Percentiles rank a stretch among this genome's conserved stretches.
Conservation (phyloP, 2,888 invertebrate genomes). For the Tenthredo livida region DNA sequence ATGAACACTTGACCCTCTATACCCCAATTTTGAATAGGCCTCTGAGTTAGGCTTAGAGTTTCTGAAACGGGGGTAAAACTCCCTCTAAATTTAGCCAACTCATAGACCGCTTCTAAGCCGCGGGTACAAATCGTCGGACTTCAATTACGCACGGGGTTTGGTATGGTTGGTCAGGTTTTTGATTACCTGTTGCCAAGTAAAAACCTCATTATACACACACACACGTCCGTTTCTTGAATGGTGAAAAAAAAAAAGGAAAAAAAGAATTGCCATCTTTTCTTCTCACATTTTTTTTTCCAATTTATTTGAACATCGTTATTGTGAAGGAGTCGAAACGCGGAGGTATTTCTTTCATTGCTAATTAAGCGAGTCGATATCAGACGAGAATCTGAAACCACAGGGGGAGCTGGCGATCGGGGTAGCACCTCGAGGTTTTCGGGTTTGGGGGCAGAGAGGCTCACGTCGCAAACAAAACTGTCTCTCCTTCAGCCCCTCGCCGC, state of each 20-base stretch:
- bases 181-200: neutral
- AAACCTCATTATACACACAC: neutral
- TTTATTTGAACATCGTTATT: neutral
- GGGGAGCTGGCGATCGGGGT: neutral
- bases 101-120: slow-evolving; percentile 19
- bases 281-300: neutral
- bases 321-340: neutral
- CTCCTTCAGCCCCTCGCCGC: slow-evolving; percentile 28
- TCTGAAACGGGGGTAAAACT: slow-evolving; percentile 17
- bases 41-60: slow-evolving; percentile 9
- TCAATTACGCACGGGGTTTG: neutral
- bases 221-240: too few relatives aligned
- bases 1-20: slow-evolving; percentile 31
- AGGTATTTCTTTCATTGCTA: slow-evolving; percentile 31
- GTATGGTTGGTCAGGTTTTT: neutral
- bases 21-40: slow-evolving; percentile 9
- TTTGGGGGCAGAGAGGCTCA: slow-evolving; percentile 46
- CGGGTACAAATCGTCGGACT: slow-evolving; percentile 19
- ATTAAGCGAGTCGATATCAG: slow-evolving; percentile 34
- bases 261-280: too few relatives aligned
- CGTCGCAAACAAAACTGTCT: slow-evolving; percentile 55
- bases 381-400: slow-evolving; percentile 29
- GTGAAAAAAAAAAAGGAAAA: too few relatives aligned
- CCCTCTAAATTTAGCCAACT: slow-evolving; percentile 5
- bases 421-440: slow-evolving; percentile 3